These are phyloP conservation scores for Polylopha cassiicola DNA, from an alignment of 2,888 invertebrate genomes.

Conservation along the genomic window DNA sequence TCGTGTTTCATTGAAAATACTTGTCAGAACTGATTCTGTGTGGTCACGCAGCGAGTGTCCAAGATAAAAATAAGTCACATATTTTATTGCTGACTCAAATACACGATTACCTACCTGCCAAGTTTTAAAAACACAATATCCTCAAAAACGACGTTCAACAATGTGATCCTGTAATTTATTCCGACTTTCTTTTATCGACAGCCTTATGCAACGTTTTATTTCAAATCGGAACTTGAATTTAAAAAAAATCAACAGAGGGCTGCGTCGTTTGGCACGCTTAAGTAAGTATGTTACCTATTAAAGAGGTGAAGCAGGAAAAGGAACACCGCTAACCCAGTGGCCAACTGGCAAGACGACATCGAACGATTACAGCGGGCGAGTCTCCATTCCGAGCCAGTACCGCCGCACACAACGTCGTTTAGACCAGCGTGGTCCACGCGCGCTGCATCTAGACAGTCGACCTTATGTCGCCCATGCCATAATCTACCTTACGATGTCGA, in stretches of 20 bases:
- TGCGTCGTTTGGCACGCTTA: no score
- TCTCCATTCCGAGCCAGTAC: slow-evolving; percentile 67
- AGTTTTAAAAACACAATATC: no score
- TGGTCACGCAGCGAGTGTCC: no score
- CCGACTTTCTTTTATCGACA: no score
- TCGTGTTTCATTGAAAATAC: slow-evolving; percentile 1
- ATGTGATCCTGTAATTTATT: no score
- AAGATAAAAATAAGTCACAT: no score
- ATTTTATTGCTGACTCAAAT: no score
- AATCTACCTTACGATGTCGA: slow-evolving; percentile 42
- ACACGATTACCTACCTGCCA: no score
- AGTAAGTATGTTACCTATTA: slow-evolving; percentile 52
- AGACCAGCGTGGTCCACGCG: slow-evolving; percentile 35
- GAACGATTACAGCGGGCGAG: slow-evolving; percentile 57
- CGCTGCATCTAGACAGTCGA: slow-evolving; percentile 32
- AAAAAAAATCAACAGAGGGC: no score
- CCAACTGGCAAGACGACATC: slow-evolving; percentile 68
- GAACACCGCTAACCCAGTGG: slow-evolving; percentile 75
- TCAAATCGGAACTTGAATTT: no score
- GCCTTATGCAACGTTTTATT: no score
- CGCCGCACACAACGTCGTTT: slow-evolving; percentile 55
- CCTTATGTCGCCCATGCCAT: slow-evolving; percentile 24
- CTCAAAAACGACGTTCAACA: no score
- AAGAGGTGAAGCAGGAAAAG: slow-evolving; percentile 69
- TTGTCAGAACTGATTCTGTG: slow-evolving; percentile 4